Conservation (phyloP, 2,113 vertebrate genomes). For the Apus apus region DNA sequence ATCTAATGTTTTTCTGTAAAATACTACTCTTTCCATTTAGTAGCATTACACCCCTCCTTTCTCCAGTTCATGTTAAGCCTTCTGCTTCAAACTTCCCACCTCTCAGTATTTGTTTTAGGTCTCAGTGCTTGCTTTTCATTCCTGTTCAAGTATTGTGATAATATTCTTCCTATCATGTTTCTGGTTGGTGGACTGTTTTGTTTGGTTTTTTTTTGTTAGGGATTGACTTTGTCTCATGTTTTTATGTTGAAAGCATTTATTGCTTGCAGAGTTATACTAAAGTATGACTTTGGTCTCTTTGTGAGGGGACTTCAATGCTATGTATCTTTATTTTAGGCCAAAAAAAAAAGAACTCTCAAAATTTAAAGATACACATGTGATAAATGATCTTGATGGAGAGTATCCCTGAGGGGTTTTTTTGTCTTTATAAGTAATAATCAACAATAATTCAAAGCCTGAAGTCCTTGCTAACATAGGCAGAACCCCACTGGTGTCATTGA, state of each 20-base stretch:
- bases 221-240: background rate
- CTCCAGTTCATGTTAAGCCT: background rate
- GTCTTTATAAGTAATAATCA: background rate
- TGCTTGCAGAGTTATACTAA: background rate
- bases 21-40: background rate
- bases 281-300: background rate
- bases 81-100: background rate
- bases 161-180: background rate
- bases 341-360: background rate
- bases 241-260: background rate
- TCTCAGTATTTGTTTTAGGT: background rate
- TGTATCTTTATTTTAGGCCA: background rate
- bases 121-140: background rate
- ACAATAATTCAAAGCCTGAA: background rate
- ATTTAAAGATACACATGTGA: background rate
- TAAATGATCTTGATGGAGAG: background rate
- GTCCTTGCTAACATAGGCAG: background rate
- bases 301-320: background rate
- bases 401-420: background rate
- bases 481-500: background rate
- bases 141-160: background rate
- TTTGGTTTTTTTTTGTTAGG: background rate
- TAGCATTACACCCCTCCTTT: background rate
- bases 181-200: background rate
- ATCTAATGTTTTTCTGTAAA: background rate